phyloP scores from a whole-genome alignment of 2,888 invertebrate genomes.

The Bellardia bayeri region DNA sequence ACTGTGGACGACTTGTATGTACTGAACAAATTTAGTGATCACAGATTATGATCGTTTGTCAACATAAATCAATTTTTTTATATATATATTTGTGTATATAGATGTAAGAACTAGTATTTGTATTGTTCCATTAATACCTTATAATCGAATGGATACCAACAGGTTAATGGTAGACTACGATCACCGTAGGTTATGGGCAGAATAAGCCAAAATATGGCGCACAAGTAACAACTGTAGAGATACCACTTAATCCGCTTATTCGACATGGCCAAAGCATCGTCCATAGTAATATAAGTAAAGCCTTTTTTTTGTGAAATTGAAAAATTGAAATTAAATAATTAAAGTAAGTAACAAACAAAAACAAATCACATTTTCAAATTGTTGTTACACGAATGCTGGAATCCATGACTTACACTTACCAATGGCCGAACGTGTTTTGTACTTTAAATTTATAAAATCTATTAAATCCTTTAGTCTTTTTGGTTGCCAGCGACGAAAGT shows the following conservation, averaged over 20 bases:
- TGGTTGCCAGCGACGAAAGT: constrained; percentile 76
- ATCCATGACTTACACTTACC: constrained; percentile 52
- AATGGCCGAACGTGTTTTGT: constrained; percentile 75
- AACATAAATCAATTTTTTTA: too few species aligned
- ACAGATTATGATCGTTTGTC: too few species aligned
- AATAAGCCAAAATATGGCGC: constrained; percentile 75
- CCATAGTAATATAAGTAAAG: constrained; percentile 78
- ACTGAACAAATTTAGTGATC: too few species aligned
- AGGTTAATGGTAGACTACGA: constrained; percentile 78
- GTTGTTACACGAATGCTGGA: neutral
- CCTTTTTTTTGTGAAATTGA: constrained; percentile 67
- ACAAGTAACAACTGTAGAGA: constrained; percentile 75
- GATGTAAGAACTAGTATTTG: too few species aligned
- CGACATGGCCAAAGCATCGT: constrained; percentile 72
- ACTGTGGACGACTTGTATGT: too few species aligned
- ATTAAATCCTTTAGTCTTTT: constrained; percentile 72
- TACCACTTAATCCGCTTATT: constrained; percentile 76
- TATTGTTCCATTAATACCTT: constrained; percentile 71
- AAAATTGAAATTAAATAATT: neutral
- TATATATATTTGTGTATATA: too few species aligned
- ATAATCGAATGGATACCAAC: constrained; percentile 81
- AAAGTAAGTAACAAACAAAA: neutral
- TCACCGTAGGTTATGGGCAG: constrained; percentile 77
- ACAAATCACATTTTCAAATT: too few species aligned
- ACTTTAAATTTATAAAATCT: constrained; percentile 75